phyloP scores from a whole-genome alignment of 2,888 invertebrate genomes.

The Buathra laborator region DNA sequence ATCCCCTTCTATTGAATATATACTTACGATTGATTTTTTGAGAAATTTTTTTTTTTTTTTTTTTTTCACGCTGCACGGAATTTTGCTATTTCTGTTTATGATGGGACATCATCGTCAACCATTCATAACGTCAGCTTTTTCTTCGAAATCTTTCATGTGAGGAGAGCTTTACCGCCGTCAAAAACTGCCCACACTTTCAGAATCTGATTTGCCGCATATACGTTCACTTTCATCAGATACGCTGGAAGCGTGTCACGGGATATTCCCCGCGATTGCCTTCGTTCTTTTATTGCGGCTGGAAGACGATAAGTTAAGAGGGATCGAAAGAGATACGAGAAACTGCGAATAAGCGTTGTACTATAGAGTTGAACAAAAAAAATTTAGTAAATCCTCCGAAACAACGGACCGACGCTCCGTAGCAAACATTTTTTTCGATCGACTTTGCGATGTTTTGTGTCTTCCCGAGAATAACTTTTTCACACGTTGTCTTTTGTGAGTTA shows the following conservation, averaged over 20 bases:
- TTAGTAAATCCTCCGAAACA: constrained; percentile 29
- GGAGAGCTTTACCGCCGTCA: not conserved
- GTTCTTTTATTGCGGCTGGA: not conserved
- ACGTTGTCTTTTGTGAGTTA: too few species aligned
- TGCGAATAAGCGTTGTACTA: not conserved
- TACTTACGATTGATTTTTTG: too few species aligned
- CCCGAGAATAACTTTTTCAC: too few species aligned
- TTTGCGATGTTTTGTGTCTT: too few species aligned
- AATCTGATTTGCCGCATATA: not conserved
- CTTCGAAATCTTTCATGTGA: not conserved
- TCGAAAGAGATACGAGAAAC: not conserved
- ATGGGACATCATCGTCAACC: not conserved
- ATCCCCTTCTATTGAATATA: too few species aligned
- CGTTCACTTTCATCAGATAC: not conserved
- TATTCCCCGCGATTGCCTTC: not conserved
- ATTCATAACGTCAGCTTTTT: not conserved
- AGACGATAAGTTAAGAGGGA: not conserved
- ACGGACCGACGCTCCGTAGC: constrained; percentile 5
- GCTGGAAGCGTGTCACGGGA: not conserved
- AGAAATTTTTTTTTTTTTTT: too few species aligned
- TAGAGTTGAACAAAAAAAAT: not conserved
- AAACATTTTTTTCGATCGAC: not conserved
- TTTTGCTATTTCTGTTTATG: too few species aligned
- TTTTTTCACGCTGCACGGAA: too few species aligned
- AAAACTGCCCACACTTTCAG: not conserved